Evolutionary conservation across 1,140 invertebrate genomes (phyloP).

Genomic region (Psilanteris sp.): DNA sequence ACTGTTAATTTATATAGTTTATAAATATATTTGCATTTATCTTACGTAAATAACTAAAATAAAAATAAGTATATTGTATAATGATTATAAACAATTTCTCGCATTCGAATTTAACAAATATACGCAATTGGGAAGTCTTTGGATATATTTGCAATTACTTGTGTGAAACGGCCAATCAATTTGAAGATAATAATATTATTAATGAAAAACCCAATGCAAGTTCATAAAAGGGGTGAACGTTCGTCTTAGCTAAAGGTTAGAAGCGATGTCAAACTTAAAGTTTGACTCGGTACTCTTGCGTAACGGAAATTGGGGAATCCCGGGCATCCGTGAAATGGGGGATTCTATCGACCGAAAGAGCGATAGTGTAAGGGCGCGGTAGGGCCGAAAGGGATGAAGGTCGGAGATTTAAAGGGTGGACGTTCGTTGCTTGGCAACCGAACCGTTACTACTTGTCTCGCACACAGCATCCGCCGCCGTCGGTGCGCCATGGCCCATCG

Average conservation of each 20-base stretch:
- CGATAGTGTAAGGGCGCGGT: conserved; percentile 43
- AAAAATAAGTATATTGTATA: too few species aligned
- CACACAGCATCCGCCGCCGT: conserved; percentile 65
- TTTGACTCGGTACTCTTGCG: conserved; percentile 61
- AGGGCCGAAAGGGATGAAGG: conserved; percentile 65
- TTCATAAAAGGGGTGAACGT: conserved; percentile 11
- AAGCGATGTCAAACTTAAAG: conserved; percentile 66
- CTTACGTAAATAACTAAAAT: too few species aligned
- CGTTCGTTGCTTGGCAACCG: conserved; percentile 78
- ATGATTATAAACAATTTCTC: too few species aligned
- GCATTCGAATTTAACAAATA: too few species aligned
- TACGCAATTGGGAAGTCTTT: too few species aligned
- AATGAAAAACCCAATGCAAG: neutral
- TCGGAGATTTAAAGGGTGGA: conserved; percentile 78
- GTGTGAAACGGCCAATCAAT: too few species aligned
- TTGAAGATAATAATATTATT: conserved; percentile 3
- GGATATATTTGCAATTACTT: too few species aligned
- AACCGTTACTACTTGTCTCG: conserved; percentile 63
- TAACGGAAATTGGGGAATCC: conserved; percentile 78
- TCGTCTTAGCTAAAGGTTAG: conserved; percentile 57
- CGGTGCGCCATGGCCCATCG: conserved; percentile 61
- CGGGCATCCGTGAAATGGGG: conserved; percentile 72
- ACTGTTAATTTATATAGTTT: too few species aligned
- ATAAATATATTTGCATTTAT: too few species aligned
- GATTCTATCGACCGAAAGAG: conserved; percentile 76